Percentiles rank a stretch among this genome's conserved stretches.
Conservation (phyloP, 2,797 vertebrate species). For the Scleropages formosus region DNA sequence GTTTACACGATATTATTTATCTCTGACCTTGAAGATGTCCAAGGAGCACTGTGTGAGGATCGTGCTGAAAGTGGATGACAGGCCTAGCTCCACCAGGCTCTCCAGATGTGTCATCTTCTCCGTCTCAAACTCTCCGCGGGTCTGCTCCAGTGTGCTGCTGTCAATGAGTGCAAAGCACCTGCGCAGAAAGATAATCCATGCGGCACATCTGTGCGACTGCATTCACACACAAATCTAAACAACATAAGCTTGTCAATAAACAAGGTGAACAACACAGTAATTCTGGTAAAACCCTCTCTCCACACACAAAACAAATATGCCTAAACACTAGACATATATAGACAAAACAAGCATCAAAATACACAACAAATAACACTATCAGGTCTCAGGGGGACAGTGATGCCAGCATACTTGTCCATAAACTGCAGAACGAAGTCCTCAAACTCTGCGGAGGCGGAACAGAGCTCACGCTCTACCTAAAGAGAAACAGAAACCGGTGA, state of each 20-base stretch:
- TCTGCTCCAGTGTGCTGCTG: conserved; percentile 94
- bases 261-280: too few relatives aligned
- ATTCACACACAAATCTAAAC: too few relatives aligned
- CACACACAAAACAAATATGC: too few relatives aligned
- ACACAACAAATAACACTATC: conserved; percentile 7
- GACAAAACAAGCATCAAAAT: too few relatives aligned
- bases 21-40: conserved; percentile 89
- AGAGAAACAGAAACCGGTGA: conserved; percentile 23
- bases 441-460: conserved; percentile 94
- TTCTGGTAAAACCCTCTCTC: too few relatives aligned
- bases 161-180: conserved; percentile 98
- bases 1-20: background rate
- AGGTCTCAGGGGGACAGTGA: background rate
- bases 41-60: conserved; percentile 94
- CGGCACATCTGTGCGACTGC: too few relatives aligned
- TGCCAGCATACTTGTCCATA: conserved; percentile 83
- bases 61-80: conserved; percentile 96
- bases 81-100: conserved; percentile 90
- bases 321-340: too few relatives aligned
- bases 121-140: conserved; percentile 93
- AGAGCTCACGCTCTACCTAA: conserved; percentile 90
- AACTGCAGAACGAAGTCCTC: conserved; percentile 97
- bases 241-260: too few relatives aligned
- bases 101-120: conserved; percentile 98
- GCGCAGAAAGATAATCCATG: conserved; percentile 20